Evolutionary conservation across 2,888 invertebrate genomes (phyloP), one percentile per base, ranked within the genome.

Genomic region (Malachius bipustulatus): DNA sequence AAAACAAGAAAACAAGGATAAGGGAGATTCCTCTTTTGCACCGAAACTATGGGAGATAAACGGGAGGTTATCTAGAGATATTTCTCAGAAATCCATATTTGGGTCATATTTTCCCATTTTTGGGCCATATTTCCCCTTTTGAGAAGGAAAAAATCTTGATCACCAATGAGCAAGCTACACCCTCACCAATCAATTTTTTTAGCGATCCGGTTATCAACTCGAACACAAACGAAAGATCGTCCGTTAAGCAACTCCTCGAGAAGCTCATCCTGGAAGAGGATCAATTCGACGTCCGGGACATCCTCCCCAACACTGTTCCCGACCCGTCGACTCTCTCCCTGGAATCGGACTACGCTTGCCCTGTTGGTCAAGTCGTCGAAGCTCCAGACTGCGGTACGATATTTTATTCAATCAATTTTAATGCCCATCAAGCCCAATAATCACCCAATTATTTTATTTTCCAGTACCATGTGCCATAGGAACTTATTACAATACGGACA

Each of bases 321-420:
- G 93, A 94, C 63, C 87, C 93, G 37, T 84, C 89, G 6, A 88
- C 90, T 2, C 66, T 96, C 38, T 64, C 73, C 14, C 66, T 96
- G n/a, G 75, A 81, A 42, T 90, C 91, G 0, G 89, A 90, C 58
- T 93, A 90, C 54, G 85, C 89, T 34, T 97, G 96, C 55, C 87
- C 89, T 0, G 71, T 77, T 47, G 94, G 94, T 35, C 88, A 93
- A 67, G 94, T 96, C 14, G 88, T 91, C 1, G 82, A 89, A 71
- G 83, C 87, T 28, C 88, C 90, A 35, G 83, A 89, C 56, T 94
- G 94, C 63, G 93, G 84, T 84, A 69, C 66, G 68, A 61, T 31
- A 28, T 11, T 28, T 28, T 19, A 19, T 19, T 19, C 24, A 8
- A 19, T n/a, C n/a, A n/a, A n/a, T n/a, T n/a, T n/a, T n/a, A n/a